Conservation (phyloP, 2,113 vertebrate genomes). For the Oreotragus oreotragus region DNA sequence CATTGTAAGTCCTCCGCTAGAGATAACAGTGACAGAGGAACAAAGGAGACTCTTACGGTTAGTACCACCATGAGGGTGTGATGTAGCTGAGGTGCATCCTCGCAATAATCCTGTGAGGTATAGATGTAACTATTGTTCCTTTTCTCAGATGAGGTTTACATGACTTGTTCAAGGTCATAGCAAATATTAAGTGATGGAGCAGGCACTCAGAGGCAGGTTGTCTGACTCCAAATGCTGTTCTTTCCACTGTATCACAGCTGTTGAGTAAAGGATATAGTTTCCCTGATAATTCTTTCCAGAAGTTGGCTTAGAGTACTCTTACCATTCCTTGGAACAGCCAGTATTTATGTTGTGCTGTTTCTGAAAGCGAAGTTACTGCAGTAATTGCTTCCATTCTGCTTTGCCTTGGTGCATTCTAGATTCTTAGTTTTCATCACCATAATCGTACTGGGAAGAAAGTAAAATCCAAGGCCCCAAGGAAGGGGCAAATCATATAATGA, state of each 20-base stretch:
- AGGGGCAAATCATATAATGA: background rate
- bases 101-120: background rate
- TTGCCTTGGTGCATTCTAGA: slow-evolving; percentile 39
- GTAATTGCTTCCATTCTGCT: slow-evolving; percentile 69
- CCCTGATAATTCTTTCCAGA: slow-evolving; percentile 61
- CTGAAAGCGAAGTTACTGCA: slow-evolving; percentile 42
- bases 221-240: background rate
- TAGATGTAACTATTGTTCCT: background rate
- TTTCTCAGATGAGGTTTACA: background rate
- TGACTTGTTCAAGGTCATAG: background rate
- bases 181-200: background rate
- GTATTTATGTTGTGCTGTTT: slow-evolving; percentile 57
- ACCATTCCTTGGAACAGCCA: slow-evolving; percentile 59
- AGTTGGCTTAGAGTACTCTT: slow-evolving; percentile 47
- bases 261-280: slow-evolving; percentile 31
- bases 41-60: slow-evolving; percentile 91
- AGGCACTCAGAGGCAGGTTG: background rate
- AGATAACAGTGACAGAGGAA: slow-evolving; percentile 89
- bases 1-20: slow-evolving; percentile 87
- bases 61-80: slow-evolving; percentile 45
- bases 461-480: background rate
- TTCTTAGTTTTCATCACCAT: slow-evolving; percentile 27
- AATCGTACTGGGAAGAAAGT: slow-evolving; percentile 30
- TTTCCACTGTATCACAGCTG: slow-evolving; percentile 3
- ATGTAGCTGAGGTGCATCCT: background rate